Base-by-base conservation (phyloP, 2,797 vertebrate genomes). In the Poeciliopsis presidionis region DNA sequence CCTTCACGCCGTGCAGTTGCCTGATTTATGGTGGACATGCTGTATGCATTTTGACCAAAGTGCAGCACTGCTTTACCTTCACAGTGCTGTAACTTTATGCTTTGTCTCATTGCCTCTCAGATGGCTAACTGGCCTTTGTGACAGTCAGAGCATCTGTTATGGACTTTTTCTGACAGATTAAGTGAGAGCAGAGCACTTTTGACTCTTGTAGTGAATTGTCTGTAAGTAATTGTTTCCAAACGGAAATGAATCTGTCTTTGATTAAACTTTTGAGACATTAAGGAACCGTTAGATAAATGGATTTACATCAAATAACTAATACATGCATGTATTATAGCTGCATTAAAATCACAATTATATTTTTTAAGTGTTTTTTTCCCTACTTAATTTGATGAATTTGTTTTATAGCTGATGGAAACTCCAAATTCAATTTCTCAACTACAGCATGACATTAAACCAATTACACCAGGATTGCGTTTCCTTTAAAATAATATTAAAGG, bases 61-160 rank as follows among this genome's bases (percentile, higher is more conserved):
- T 57, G 76, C 18, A 16, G 43, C n/a, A 43, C 53, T 41, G 36
- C 69, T 76, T 63, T 6, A 45, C 41, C 63, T 74, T 30, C 28
- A 45, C 41, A 63, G 43, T 47, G 45, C 41, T 75, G 61, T 67
- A n/a, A 39, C 61, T 65, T 14, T 76, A 87, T 75, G 12, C 77
- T 36, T 65, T 13, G 43, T 57, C 39, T 77, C 61, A 65, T 33
- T 11, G 7, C 72, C 51, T 57, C 22, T 57, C 72, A 16, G 33
- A 51, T 33, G 41, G 11, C 46, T 43, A 14, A 45, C 55, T 74
- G 13, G n/a, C 46, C 55, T 12, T 7, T 53, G 72, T 20, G 55
- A 12, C 67, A 46, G 75, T 25, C 45, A 61, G 16, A 33, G 47
- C 36, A 45, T 49, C 22, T 7, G 45, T 20, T 12, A 1, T 53